Conservation (phyloP, 1,140 invertebrate genomes). For the Danaus plexippus region DNA sequence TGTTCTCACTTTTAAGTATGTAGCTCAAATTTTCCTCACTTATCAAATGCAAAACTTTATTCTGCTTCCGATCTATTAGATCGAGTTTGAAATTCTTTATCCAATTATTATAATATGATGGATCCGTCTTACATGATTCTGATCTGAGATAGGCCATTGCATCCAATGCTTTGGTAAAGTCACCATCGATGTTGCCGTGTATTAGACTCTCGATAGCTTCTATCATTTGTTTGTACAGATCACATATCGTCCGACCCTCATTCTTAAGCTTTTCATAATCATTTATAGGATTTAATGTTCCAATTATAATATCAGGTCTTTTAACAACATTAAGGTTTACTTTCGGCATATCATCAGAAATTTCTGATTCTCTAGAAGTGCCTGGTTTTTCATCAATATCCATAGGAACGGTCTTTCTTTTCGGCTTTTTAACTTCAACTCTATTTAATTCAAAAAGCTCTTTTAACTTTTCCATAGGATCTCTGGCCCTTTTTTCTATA, state of each 20-base stretch:
- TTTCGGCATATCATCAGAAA: constrained; percentile 28
- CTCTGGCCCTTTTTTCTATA: constrained; percentile 46
- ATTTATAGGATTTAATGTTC: constrained; percentile 52
- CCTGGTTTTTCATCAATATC: constrained; percentile 17
- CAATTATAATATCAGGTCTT: constrained; percentile 35
- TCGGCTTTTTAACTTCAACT: constrained; percentile 47
- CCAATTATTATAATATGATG: constrained; percentile 60
- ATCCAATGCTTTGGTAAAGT: constrained; percentile 47
- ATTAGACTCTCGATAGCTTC: constrained; percentile 59
- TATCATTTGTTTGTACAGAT: constrained; percentile 40
- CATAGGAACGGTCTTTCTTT: constrained; percentile 26
- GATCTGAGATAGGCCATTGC: constrained; percentile 46
- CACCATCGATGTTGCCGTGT: constrained; percentile 48
- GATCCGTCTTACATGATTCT: constrained; percentile 46
- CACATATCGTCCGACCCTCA: constrained; percentile 34
- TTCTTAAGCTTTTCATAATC: constrained; percentile 49
- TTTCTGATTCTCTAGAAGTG: constrained; percentile 13
- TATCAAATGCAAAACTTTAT: constrained; percentile 41
- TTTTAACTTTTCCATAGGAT: constrained; percentile 53
- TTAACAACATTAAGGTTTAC: constrained; percentile 21
- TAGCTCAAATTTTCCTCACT: constrained; percentile 44
- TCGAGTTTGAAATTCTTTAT: constrained; percentile 46
- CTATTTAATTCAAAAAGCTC: constrained; percentile 50
- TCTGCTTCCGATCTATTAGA: constrained; percentile 39
- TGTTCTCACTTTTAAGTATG: constrained; percentile 57